Conservation (phyloP, 2,113 vertebrate genomes). For the Fukomys damarensis region DNA sequence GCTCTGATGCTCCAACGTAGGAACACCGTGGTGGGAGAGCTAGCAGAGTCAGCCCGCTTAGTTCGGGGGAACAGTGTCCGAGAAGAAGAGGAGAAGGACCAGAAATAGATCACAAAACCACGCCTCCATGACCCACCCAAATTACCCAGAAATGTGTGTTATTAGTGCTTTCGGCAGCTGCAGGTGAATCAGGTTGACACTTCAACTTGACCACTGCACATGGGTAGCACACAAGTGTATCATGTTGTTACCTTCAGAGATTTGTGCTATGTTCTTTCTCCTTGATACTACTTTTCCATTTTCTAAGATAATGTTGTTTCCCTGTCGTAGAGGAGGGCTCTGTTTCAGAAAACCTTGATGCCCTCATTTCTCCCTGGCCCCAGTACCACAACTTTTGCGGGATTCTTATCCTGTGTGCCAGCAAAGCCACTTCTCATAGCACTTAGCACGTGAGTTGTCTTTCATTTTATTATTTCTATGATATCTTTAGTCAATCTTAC, state of each 20-base stretch:
- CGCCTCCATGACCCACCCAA: too few species aligned
- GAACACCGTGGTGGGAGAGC: too few species aligned
- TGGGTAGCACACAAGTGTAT: background rate
- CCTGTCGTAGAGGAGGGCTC: background rate
- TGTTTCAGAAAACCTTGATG: background rate
- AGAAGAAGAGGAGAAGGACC: too few species aligned
- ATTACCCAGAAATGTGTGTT: background rate
- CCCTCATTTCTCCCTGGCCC: background rate
- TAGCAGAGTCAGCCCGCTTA: background rate
- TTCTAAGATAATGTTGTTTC: background rate
- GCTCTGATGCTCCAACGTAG: too few species aligned
- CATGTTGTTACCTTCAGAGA: background rate
- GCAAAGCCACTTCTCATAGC: background rate
- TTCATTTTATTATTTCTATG: background rate
- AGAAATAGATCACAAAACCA: background rate
- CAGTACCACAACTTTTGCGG: fast-evolving
- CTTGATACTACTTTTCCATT: background rate
- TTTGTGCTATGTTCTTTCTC: background rate
- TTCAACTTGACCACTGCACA: background rate
- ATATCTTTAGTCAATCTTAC: background rate
- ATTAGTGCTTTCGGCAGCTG: background rate
- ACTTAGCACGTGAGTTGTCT: background rate
- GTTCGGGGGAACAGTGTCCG: background rate
- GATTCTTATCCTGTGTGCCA: background rate
- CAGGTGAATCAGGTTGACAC: too few species aligned